These are phyloP conservation scores for Cryptomyrus ogoouensis DNA, from an alignment of 2,113 vertebrate genomes.

Conservation along the genomic window DNA sequence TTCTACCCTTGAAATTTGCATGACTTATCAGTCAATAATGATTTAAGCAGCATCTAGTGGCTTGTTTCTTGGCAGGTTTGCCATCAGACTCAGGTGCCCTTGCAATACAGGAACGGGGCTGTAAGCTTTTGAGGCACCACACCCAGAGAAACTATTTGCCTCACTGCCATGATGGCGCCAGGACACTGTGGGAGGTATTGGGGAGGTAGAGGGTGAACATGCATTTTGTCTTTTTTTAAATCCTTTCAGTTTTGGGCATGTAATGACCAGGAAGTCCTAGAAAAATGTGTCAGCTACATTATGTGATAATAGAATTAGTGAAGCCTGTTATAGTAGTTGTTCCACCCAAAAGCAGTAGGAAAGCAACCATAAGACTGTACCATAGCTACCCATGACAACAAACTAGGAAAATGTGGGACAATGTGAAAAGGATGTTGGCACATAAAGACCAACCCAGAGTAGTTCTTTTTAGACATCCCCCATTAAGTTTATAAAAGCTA, in stretches of 20 bases:
- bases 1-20: neutral
- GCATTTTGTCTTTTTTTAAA: neutral
- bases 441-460: neutral
- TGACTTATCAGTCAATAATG: neutral
- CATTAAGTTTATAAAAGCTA: neutral
- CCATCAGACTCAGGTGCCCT: neutral
- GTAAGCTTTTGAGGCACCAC: neutral
- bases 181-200: neutral
- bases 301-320: neutral
- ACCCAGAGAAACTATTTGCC: slow-evolving; percentile 11
- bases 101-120: neutral
- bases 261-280: neutral
- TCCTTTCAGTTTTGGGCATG: neutral
- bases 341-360: neutral
- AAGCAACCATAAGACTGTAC: neutral
- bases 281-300: neutral
- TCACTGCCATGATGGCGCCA: neutral
- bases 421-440: neutral
- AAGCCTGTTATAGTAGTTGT: neutral
- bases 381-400: neutral
- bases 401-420: neutral
- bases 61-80: neutral
- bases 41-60: neutral
- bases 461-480: neutral
- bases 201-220: neutral